phyloP scores from a whole-genome alignment of 2,888 invertebrate genomes.

The Rhamphomyia laevipes region DNA sequence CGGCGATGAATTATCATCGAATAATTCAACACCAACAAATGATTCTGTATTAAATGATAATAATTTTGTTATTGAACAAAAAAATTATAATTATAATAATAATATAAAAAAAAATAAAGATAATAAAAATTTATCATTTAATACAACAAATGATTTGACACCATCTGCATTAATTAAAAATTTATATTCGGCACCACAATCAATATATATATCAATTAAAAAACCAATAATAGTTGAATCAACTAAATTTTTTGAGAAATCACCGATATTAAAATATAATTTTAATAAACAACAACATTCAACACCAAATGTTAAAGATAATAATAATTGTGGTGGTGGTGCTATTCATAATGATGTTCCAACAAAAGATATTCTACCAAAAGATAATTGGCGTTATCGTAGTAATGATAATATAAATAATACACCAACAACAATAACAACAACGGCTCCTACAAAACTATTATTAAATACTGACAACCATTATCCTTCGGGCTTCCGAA shows the following conservation, averaged over 20 bases:
- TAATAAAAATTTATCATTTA: neutral
- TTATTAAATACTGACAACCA: slow-evolving; percentile 7
- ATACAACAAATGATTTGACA: neutral
- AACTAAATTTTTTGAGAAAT: neutral
- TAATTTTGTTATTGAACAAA: neutral
- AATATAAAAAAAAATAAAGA: neutral
- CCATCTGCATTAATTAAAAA: too few species aligned
- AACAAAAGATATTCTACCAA: slow-evolving; percentile 12
- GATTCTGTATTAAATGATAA: neutral
- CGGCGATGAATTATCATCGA: neutral
- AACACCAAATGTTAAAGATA: slow-evolving; percentile 1
- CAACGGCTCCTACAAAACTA: neutral
- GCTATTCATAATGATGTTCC: slow-evolving; percentile 5
- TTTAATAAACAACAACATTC: slow-evolving; percentile 2
- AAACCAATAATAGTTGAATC: neutral
- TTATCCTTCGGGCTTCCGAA: slow-evolving; percentile 15
- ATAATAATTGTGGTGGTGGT: slow-evolving; percentile 4
- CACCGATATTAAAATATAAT: neutral
- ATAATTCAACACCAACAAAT: slow-evolving; percentile 1
- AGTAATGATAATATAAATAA: slow-evolving; percentile 20
- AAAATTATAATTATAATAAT: neutral
- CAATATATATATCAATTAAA: too few species aligned
- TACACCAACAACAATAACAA: slow-evolving; percentile 5
- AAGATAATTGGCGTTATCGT: slow-evolving; percentile 34
- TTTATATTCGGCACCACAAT: too few species aligned